Conservation (phyloP, 2,113 vertebrate genomes). For the Lates calcarifer region DNA sequence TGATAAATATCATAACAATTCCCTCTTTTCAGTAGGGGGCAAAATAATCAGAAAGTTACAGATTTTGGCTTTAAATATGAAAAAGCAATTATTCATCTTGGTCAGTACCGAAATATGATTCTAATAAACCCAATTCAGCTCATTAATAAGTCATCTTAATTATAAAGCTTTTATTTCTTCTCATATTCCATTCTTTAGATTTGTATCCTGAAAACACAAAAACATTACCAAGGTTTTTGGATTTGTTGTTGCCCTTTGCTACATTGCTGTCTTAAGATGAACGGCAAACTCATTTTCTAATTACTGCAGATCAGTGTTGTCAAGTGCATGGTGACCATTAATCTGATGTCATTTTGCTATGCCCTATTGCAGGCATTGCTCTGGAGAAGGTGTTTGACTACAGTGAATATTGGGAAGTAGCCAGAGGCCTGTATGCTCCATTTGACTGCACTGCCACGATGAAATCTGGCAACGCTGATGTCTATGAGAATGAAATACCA, state of each 20-base stretch:
- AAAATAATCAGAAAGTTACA: background rate
- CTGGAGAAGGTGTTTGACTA: conserved; percentile 96
- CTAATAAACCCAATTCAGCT: background rate
- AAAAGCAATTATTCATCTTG: background rate
- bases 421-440: conserved; percentile 92
- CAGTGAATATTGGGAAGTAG: conserved; percentile 97
- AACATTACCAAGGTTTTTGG: background rate
- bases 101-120: background rate
- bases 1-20: background rate
- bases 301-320: background rate
- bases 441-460: conserved; percentile 99
- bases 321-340: background rate
- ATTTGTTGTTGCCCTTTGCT: background rate
- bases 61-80: background rate
- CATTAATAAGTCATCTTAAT: background rate
- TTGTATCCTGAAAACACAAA: background rate
- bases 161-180: background rate
- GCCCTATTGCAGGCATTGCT: conserved; percentile 83
- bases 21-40: background rate
- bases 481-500: conserved; percentile 99
- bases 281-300: background rate
- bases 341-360: background rate
- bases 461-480: conserved; percentile 97
- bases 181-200: background rate
- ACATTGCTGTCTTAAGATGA: background rate